Evolutionary conservation across 2,113 vertebrate species (phyloP).

Genomic region (Cepphus grylle): DNA sequence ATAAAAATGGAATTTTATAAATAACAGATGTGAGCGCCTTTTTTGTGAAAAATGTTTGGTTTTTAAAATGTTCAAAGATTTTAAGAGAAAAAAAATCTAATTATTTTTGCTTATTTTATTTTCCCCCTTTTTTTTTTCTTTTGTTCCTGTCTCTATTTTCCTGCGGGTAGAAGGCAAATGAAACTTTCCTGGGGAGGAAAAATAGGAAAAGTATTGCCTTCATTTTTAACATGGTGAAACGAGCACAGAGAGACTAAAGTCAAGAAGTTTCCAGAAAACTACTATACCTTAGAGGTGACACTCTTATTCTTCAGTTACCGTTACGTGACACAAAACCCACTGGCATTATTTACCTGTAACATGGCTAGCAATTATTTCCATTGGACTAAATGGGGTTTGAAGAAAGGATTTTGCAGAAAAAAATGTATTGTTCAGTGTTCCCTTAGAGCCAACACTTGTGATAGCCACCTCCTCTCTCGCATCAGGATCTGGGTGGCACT

Average conservation of each 20-base stretch:
- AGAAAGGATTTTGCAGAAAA: background rate
- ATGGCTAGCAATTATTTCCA: background rate
- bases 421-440: background rate
- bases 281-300: background rate
- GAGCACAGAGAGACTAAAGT: background rate
- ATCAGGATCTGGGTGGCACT: background rate
- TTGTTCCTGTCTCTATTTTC: background rate
- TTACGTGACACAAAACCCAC: background rate
- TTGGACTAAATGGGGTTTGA: background rate
- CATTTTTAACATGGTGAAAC: background rate
- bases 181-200: background rate
- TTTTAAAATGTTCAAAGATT: background rate
- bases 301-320: background rate
- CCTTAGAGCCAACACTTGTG: background rate
- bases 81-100: background rate
- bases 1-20: constrained; percentile 51
- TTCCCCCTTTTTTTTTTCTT: background rate
- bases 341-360: background rate
- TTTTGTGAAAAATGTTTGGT: background rate
- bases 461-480: background rate
- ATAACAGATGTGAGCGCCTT: constrained; percentile 18
- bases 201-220: background rate
- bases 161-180: background rate
- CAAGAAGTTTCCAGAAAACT: background rate
- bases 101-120: background rate